Evolutionary conservation across 2,113 vertebrate species (phyloP).

Genomic region (Tragelaphus strepsiceros): DNA sequence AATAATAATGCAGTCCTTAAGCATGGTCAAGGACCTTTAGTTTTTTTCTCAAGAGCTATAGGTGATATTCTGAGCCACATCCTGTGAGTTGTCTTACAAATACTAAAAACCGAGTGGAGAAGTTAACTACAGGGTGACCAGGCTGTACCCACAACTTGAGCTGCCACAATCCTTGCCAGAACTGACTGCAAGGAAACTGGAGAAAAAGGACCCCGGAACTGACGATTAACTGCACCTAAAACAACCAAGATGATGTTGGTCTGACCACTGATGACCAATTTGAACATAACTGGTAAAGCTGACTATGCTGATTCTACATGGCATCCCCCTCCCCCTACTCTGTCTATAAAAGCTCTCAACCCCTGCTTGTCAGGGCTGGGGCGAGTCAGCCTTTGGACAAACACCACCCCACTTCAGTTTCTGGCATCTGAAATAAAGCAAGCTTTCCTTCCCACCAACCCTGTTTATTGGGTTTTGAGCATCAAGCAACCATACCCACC

Average conservation of each 20-base stretch:
- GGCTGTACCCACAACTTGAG: not conserved
- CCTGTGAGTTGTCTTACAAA: not conserved
- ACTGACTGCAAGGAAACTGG: not conserved
- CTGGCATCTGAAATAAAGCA: not conserved
- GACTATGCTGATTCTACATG: not conserved
- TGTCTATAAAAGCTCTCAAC: not conserved
- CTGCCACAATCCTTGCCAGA: not conserved
- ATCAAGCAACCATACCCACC: not conserved
- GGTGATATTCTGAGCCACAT: not conserved
- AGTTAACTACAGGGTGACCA: not conserved
- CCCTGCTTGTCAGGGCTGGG: not conserved
- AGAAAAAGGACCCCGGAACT: not conserved
- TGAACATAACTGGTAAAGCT: not conserved
- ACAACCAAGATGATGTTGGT: not conserved
- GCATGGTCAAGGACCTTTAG: not conserved
- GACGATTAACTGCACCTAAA: not conserved
- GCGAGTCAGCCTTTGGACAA: not conserved
- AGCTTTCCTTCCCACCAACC: not conserved
- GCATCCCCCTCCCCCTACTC: rapidly evolving
- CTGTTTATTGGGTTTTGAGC: not conserved
- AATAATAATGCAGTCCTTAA: not conserved
- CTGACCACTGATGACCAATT: not conserved
- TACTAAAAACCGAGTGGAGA: not conserved
- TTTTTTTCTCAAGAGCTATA: not conserved
- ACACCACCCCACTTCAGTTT: not conserved